Evolutionary conservation across 2,888 invertebrate genomes (phyloP).

Genomic region (Perdita meconis): DNA sequence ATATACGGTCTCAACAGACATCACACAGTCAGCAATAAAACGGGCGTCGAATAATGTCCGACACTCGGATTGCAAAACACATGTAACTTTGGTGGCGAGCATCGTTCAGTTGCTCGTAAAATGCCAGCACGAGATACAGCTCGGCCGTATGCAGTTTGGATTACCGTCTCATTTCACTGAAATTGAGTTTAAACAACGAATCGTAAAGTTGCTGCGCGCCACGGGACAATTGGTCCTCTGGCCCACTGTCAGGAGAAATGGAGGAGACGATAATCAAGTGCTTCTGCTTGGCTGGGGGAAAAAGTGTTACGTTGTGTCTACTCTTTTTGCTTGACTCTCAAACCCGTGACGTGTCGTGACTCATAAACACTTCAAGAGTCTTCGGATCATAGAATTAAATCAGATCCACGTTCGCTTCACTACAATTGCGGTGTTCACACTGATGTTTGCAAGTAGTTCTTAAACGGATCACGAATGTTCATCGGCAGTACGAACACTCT

Average conservation of each 20-base stretch:
- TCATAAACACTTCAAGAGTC: too few species aligned
- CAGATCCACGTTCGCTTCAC: too few species aligned
- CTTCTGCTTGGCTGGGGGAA: background rate
- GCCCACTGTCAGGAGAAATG: too few species aligned
- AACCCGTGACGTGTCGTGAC: too few species aligned
- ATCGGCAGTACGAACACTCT: too few species aligned
- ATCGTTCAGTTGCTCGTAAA: conserved; percentile 64
- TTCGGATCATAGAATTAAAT: too few species aligned
- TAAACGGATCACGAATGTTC: too few species aligned
- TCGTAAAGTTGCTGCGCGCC: conserved; percentile 11
- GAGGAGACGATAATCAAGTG: background rate
- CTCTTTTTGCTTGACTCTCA: too few species aligned
- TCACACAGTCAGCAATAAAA: conserved; percentile 39
- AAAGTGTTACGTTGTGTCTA: background rate
- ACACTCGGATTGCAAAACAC: conserved; percentile 62
- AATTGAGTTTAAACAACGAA: conserved; percentile 56
- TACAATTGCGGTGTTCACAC: too few species aligned
- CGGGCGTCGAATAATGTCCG: conserved; percentile 49
- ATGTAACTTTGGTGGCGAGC: conserved; percentile 56
- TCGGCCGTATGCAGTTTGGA: conserved; percentile 44
- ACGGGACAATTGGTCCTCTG: background rate
- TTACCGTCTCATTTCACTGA: conserved; percentile 59
- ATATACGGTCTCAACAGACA: conserved; percentile 29
- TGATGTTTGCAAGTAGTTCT: too few species aligned
- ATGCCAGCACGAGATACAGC: conserved; percentile 44